A percentile compares a stretch with the other conserved stretches of the same genome.
Conservation (phyloP, 2,888 invertebrate species). For the Incurvaria masculella region DNA sequence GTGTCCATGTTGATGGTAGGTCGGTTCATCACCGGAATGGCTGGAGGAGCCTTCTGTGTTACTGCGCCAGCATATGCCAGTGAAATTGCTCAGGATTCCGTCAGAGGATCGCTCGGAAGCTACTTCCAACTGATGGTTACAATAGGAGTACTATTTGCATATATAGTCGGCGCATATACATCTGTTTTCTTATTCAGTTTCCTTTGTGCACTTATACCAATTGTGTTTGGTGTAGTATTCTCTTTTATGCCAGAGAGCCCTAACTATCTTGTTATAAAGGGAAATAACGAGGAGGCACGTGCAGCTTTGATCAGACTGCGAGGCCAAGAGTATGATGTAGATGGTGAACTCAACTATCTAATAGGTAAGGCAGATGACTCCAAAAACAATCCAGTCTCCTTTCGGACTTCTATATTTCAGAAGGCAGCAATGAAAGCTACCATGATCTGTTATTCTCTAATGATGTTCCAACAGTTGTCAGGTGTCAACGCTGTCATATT, state of each 20-base stretch:
- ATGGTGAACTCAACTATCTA: constrained; percentile 61
- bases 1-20: constrained; percentile 63
- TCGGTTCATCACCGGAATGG: constrained; percentile 68
- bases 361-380: constrained; percentile 53
- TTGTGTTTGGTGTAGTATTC: constrained; percentile 68
- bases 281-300: constrained; percentile 62
- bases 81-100: constrained; percentile 81
- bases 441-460: constrained; percentile 70
- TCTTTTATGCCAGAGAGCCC: constrained; percentile 89
- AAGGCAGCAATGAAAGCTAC: constrained; percentile 65
- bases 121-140: constrained; percentile 87
- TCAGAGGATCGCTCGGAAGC: constrained; percentile 81
- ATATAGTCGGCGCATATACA: constrained; percentile 62
- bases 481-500: constrained; percentile 84
- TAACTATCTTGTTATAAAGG: constrained; percentile 63
- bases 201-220: constrained; percentile 62
- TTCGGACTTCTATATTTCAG: constrained; percentile 55
- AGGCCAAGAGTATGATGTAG: constrained; percentile 66
- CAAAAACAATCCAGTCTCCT: constrained; percentile 51
- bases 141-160: constrained; percentile 76
- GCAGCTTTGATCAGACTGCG: constrained; percentile 69
- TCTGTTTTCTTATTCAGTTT: constrained; percentile 61
- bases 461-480: constrained; percentile 87
- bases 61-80: constrained; percentile 81
- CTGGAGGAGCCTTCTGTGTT: constrained; percentile 78